Evolutionary conservation across 2,888 invertebrate genomes (phyloP).

Genomic region (Achlya flavicornis): DNA sequence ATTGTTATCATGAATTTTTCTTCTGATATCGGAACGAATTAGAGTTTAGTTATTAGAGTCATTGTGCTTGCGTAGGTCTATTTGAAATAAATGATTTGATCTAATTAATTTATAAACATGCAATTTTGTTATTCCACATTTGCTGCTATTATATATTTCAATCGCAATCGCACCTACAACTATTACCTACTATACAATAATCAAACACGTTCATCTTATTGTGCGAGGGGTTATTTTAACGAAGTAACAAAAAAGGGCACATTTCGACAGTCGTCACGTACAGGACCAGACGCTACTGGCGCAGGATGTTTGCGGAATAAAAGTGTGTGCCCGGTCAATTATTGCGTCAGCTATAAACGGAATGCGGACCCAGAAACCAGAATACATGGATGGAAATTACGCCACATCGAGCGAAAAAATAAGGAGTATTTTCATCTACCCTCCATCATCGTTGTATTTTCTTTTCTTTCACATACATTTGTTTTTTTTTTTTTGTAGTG

Average conservation of each 20-base stretch:
- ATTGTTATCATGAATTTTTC: no score
- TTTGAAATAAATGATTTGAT: no score
- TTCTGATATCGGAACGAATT: no score
- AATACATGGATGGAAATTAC: background rate
- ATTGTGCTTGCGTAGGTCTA: no score
- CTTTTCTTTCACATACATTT: no score
- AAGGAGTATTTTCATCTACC: no score
- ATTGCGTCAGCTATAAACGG: conserved; percentile 44
- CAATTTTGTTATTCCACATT: no score
- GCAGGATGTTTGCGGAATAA: conserved; percentile 36
- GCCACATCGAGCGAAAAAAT: background rate
- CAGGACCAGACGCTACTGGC: conserved; percentile 16
- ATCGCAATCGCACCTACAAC: background rate
- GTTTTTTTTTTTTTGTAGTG: no score
- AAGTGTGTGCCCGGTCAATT: conserved; percentile 47
- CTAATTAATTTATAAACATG: no score
- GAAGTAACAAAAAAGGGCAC: conserved; percentile 19
- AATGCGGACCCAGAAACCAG: conserved; percentile 20
- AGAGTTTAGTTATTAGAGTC: no score
- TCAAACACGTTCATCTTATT: background rate
- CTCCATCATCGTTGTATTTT: no score
- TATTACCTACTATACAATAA: background rate
- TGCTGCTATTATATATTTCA: no score
- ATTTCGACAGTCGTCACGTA: conserved; percentile 42
- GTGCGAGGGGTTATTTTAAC: conserved; percentile 15